Percentiles rank a stretch among this genome's conserved stretches.
phyloP scores from a whole-genome alignment of 2,888 invertebrate genomes.

The Plebejus melissa region DNA sequence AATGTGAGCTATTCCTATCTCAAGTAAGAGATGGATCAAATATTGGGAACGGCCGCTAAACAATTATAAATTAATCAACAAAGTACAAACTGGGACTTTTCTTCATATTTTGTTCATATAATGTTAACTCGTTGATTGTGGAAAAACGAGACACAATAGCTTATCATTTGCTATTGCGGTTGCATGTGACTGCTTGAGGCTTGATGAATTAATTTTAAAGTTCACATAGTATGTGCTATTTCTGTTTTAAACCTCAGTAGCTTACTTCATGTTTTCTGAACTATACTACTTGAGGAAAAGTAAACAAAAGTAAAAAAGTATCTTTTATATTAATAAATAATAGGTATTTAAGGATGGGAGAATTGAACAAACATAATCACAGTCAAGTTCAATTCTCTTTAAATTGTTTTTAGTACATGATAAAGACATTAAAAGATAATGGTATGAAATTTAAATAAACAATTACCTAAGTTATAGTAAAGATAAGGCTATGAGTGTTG shows the following conservation, averaged over 20 bases:
- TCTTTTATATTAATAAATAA: background rate
- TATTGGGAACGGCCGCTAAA: too few species aligned
- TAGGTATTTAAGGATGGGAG: slow-evolving; percentile 1
- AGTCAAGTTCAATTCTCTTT: slow-evolving; percentile 30
- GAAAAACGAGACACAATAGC: too few species aligned
- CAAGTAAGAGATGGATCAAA: too few species aligned
- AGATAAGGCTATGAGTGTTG: slow-evolving; percentile 32
- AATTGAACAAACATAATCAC: slow-evolving; percentile 21
- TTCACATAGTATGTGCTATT: too few species aligned
- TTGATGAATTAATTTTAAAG: too few species aligned
- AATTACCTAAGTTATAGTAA: slow-evolving; percentile 37
- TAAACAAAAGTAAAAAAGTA: background rate
- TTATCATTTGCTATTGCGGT: too few species aligned
- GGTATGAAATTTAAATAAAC: slow-evolving; percentile 38
- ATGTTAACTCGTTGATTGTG: background rate
- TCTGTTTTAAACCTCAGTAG: too few species aligned
- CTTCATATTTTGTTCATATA: background rate
- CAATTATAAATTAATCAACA: background rate
- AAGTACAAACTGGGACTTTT: background rate
- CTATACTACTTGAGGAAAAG: background rate
- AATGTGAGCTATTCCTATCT: too few species aligned
- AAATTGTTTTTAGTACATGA: slow-evolving; percentile 36
- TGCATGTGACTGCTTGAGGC: too few species aligned
- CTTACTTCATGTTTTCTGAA: too few species aligned
- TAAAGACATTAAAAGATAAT: slow-evolving; percentile 40